These are phyloP conservation scores for Parotia lawesii DNA, from an alignment of 2,113 vertebrate species.

Conservation along the genomic window DNA sequence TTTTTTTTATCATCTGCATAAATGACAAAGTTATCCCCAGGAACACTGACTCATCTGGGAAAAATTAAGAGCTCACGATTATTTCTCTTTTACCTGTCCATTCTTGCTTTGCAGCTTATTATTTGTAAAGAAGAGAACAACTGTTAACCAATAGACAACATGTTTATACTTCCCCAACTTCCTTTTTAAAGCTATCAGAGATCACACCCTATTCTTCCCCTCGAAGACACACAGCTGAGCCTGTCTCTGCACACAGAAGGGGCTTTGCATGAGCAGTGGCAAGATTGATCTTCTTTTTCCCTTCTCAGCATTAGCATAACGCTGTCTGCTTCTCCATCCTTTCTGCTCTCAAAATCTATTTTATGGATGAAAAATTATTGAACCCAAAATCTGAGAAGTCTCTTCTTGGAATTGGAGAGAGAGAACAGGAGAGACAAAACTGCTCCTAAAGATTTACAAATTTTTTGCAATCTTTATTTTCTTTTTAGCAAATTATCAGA, in stretches of 20 bases:
- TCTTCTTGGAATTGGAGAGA: not conserved
- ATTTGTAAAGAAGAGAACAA: not conserved
- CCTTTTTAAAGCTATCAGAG: not conserved
- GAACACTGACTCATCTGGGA: slow-evolving; percentile 69
- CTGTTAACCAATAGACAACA: not conserved
- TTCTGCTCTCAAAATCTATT: not conserved
- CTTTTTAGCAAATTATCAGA: not conserved
- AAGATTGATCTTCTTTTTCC: not conserved
- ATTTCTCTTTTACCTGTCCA: slow-evolving; percentile 27
- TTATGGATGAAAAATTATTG: not conserved
- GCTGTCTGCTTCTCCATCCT: not conserved
- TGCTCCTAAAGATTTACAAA: not conserved
- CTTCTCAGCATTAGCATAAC: not conserved
- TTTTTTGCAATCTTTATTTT: not conserved
- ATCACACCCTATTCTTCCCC: not conserved
- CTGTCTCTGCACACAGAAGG: not conserved
- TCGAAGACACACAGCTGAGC: not conserved
- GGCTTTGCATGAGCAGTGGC: not conserved
- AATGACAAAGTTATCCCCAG: slow-evolving; percentile 21
- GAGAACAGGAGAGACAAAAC: fast-evolving
- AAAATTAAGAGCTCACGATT: slow-evolving; percentile 29
- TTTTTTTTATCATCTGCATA: not conserved
- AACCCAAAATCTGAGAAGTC: not conserved
- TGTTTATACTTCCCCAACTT: not conserved
- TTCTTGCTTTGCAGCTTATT: slow-evolving; percentile 45